Percentiles rank a stretch among this genome's conserved stretches.
Evolutionary conservation across 2,888 invertebrate genomes (phyloP).

Genomic region (Cheilosia soror): DNA sequence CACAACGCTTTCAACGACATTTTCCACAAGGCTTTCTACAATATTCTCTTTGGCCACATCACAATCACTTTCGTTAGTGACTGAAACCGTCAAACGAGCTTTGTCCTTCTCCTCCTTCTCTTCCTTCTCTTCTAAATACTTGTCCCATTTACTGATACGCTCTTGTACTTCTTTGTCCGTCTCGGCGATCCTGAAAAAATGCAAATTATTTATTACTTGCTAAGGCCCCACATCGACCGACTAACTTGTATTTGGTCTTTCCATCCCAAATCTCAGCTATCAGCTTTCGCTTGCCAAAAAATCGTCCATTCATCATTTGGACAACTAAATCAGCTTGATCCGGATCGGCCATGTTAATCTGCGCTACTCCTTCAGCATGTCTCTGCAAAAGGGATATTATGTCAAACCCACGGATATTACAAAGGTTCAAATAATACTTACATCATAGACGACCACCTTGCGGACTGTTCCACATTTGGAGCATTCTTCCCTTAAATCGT

Average conservation of each 20-base stretch:
- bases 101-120: conserved; percentile 56
- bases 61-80: not conserved
- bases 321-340: conserved; percentile 97
- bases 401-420: not conserved
- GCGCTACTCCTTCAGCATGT: conserved; percentile 97
- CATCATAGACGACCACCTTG: conserved; percentile 96
- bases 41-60: not conserved
- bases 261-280: conserved; percentile 97
- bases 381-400: conserved; percentile 84
- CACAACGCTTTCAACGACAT: conserved; percentile 16
- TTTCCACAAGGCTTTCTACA: not conserved
- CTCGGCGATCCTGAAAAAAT: conserved; percentile 89
- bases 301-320: conserved; percentile 93
- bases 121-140: conserved; percentile 89
- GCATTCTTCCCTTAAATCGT: conserved; percentile 95
- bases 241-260: conserved; percentile 93
- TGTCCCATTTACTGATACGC: conserved; percentile 94
- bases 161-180: conserved; percentile 93
- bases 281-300: conserved; percentile 94
- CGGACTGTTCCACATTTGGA: conserved; percentile 95
- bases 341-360: conserved; percentile 94
- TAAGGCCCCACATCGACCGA: not conserved
- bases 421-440: conserved; percentile 84
- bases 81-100: not conserved
- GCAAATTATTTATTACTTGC: not conserved